These are phyloP conservation scores for Anas capensis DNA, from an alignment of 2,797 vertebrate genomes.

Conservation along the genomic window DNA sequence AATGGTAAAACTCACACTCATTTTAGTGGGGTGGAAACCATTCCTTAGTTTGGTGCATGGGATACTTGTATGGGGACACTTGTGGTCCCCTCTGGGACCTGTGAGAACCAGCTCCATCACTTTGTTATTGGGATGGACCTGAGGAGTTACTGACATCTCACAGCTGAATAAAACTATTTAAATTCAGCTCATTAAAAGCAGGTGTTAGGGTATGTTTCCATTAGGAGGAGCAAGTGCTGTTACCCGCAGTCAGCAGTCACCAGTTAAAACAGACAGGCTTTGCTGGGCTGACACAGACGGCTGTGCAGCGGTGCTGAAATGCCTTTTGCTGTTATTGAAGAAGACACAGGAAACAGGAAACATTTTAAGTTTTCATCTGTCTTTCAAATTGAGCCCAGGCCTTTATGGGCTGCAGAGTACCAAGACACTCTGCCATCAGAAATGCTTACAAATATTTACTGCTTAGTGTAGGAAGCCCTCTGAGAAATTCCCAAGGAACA, in stretches of 20 bases:
- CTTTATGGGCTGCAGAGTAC: not conserved
- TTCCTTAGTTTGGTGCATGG: not conserved
- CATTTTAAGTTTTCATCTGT: not conserved
- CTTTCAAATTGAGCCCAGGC: not conserved
- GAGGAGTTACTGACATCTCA: not conserved
- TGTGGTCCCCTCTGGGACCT: not conserved
- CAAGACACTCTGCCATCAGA: not conserved
- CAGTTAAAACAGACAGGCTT: not conserved
- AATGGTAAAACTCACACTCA: not conserved
- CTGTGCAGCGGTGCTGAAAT: not conserved
- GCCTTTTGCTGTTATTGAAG: not conserved
- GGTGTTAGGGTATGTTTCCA: not conserved
- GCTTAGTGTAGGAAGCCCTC: not conserved
- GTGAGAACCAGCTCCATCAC: not conserved
- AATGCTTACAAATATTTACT: not conserved
- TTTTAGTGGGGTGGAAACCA: not conserved
- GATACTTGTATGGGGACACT: not conserved
- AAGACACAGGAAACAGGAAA: not conserved
- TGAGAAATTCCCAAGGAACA: not conserved
- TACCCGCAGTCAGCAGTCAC: not conserved
- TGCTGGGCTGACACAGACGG: not conserved
- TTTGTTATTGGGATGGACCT: not conserved
- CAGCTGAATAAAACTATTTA: not conserved
- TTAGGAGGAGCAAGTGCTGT: not conserved
- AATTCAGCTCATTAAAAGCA: not conserved